Base-by-base conservation (phyloP, 2,113 vertebrate species). In the Pogonocichla stellata region DNA sequence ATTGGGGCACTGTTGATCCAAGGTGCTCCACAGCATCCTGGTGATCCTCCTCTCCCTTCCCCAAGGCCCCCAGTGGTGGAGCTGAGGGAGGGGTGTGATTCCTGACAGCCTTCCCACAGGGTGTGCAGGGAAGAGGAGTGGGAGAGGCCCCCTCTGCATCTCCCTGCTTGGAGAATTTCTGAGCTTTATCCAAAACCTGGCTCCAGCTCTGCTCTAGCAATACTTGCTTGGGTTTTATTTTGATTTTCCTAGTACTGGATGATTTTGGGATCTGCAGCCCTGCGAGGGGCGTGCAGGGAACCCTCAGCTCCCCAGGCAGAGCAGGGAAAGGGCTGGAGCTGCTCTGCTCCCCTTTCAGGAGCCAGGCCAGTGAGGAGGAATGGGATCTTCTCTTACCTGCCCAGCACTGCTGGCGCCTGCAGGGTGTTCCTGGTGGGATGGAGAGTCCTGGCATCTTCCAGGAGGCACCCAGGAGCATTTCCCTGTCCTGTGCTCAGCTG, bases 131-230 rank as follows among this genome's bases (percentile, higher is more conserved):
- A 16, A 22, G 8, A 36, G 40, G 6, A 2, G 7, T 33, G 38
- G 77, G 40, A 56, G 48, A 83, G 40, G 8, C 5, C 3, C 14
- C 47, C 20, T 47, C 28, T 40, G 60, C 5, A 0, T 6, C 14
- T 51, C 51, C n/a, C 65, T 62, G 28, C 80, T 86, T 0, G 0
- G 42, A 31, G 34, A 31, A 60, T 48, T 15, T 12, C 45, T 10
- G 1, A 48, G 43, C 57, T 51, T 54, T 57, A 15, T 40, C 58
- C 0, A 1, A 65, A 79, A 26, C 67, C 19, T n/a, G 67, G 42
- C 51, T 87, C 54, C 54, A 62, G 86, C 60, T 80, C 67, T 51
- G 54, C 89, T 72, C 69, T 87, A 92, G 91, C 94, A 92, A 93
- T 93, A 92, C 66, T 2, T 6, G n/a, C 57, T 74, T 57, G 11